Evolutionary conservation across 2,888 invertebrate genomes (phyloP).

Genomic region (Allygus modestus): DNA sequence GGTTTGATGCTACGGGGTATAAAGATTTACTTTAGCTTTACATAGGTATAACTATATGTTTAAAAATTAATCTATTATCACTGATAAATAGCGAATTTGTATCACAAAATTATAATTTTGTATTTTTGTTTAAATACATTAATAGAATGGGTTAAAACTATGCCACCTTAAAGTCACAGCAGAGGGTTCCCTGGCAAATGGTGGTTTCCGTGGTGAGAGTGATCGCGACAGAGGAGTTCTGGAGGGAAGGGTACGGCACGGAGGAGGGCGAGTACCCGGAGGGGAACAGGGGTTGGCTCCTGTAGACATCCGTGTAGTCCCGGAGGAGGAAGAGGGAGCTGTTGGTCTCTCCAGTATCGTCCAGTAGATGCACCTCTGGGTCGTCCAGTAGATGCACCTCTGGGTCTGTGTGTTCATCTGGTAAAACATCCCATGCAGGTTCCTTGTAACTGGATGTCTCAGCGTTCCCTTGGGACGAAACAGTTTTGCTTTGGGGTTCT

Average conservation of each 20-base stretch:
- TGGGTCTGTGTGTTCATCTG: background rate
- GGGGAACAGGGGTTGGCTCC: background rate
- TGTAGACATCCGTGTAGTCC: slow-evolving; percentile 45
- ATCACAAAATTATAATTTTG: no score
- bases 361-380: background rate
- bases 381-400: background rate
- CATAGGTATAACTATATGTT: no score
- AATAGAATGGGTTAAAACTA: no score
- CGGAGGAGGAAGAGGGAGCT: slow-evolving; percentile 16
- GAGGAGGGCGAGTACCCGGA: background rate
- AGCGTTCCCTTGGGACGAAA: background rate
- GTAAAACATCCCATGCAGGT: background rate
- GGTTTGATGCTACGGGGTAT: no score
- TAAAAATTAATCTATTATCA: no score
- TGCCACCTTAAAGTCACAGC: slow-evolving; percentile 73
- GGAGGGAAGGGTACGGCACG: background rate
- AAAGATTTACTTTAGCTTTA: no score
- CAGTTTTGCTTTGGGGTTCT: background rate
- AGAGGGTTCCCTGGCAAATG: slow-evolving; percentile 71
- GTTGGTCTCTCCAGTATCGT: background rate
- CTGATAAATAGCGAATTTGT: no score
- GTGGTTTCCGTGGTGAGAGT: slow-evolving; percentile 2
- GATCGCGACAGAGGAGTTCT: slow-evolving; percentile 3
- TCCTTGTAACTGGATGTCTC: background rate
- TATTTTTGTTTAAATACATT: no score